Conservation (phyloP, 1,140 invertebrate genomes). For the Nylanderia fulva region DNA sequence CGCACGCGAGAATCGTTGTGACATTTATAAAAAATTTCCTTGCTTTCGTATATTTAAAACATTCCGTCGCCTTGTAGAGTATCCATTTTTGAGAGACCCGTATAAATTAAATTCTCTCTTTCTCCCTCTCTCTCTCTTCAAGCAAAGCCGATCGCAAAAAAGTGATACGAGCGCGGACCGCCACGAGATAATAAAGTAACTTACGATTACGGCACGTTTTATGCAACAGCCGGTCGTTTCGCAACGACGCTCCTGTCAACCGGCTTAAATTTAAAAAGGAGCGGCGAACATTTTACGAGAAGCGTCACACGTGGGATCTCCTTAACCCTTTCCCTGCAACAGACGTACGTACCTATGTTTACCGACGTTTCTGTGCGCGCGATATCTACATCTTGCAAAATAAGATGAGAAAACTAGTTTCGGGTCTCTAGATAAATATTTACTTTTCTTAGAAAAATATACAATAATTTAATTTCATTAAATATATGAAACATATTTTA, state of each 20-base stretch:
- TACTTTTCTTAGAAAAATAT: background rate
- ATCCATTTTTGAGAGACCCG: background rate
- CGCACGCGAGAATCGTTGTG: background rate
- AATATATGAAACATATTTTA: too few relatives aligned
- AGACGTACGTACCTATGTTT: background rate
- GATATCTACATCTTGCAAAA: background rate
- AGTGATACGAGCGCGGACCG: background rate
- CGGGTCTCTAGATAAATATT: background rate
- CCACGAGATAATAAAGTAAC: slow-evolving; percentile 51
- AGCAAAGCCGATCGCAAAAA: slow-evolving; percentile 7
- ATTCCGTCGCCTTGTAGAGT: background rate
- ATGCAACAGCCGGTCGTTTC: slow-evolving; percentile 58
- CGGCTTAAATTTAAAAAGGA: slow-evolving; percentile 57
- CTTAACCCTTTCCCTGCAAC: slow-evolving; percentile 23
- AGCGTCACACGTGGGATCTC: background rate
- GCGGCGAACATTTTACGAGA: slow-evolving; percentile 52
- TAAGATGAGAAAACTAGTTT: background rate
- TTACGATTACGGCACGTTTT: slow-evolving; percentile 25
- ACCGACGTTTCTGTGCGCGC: background rate
- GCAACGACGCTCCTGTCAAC: slow-evolving; percentile 41
- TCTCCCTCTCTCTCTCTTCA: too few relatives aligned
- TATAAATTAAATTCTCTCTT: slow-evolving; percentile 51
- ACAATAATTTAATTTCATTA: too few relatives aligned
- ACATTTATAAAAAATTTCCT: slow-evolving; percentile 23
- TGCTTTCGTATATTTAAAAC: slow-evolving; percentile 15